phyloP scores from a whole-genome alignment of 2,888 invertebrate species.

The Brachypalpus laphriformis region DNA sequence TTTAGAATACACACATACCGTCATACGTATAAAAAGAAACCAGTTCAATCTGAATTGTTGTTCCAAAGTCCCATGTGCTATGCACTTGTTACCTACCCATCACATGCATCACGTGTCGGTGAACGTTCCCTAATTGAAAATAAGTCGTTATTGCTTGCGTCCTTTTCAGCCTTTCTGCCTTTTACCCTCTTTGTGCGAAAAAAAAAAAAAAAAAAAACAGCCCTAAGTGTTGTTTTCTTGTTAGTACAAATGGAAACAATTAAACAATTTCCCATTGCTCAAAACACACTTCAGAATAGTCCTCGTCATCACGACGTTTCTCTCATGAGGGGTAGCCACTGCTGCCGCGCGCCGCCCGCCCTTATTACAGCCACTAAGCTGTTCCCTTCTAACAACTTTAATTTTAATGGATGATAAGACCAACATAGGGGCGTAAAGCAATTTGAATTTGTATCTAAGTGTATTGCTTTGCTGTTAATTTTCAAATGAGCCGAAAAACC shows the following conservation, averaged over 20 bases:
- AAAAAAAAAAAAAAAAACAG: slow-evolving; percentile 22
- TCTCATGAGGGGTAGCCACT: slow-evolving; percentile 38
- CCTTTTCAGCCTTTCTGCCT: slow-evolving; percentile 28
- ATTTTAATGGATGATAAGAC: slow-evolving; percentile 67
- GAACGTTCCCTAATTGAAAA: slow-evolving; percentile 70
- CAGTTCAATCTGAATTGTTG: slow-evolving; percentile 55
- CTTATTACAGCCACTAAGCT: slow-evolving; percentile 68
- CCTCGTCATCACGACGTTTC: slow-evolving; percentile 18
- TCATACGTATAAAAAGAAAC: background rate
- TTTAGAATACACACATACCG: background rate
- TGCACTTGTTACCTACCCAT: slow-evolving; percentile 77
- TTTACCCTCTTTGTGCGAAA: slow-evolving; percentile 18
- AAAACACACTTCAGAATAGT: slow-evolving; percentile 57
- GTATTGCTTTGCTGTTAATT: slow-evolving; percentile 69
- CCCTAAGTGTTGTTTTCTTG: slow-evolving; percentile 73
- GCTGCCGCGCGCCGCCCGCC: slow-evolving; percentile 51
- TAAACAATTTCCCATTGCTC: slow-evolving; percentile 76
- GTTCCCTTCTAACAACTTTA: slow-evolving; percentile 39
- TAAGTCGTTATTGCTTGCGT: slow-evolving; percentile 67
- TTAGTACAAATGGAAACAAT: slow-evolving; percentile 77
- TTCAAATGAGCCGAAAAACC: slow-evolving; percentile 72
- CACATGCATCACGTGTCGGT: slow-evolving; percentile 77
- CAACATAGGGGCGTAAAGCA: slow-evolving; percentile 48
- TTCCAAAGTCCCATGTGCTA: slow-evolving; percentile 69
- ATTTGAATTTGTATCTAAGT: slow-evolving; percentile 67